Conservation (phyloP, 1,140 invertebrate species). For the Dendroctonus valens region DNA sequence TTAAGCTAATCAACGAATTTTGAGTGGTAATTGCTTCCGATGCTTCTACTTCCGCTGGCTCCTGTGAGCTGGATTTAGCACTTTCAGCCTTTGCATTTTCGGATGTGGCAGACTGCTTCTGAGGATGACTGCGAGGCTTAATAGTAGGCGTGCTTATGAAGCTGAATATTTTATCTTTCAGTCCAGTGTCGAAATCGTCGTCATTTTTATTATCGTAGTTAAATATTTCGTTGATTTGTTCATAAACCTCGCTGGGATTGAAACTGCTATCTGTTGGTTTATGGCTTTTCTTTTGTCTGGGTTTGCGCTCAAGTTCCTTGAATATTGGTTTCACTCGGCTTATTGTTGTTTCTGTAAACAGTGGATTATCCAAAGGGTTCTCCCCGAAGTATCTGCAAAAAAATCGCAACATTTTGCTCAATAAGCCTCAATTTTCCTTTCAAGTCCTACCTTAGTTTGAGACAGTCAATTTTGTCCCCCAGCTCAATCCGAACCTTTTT, state of each 20-base stretch:
- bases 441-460: slow-evolving; percentile 54
- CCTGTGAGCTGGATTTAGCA: neutral
- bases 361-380: slow-evolving; percentile 71
- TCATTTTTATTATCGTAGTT: neutral
- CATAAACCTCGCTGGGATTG: neutral
- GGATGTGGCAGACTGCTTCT: neutral
- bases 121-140: too few species aligned
- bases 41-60: neutral
- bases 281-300: neutral
- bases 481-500: slow-evolving; percentile 50
- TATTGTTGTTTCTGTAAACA: slow-evolving; percentile 62
- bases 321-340: slow-evolving; percentile 39
- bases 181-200: too few species aligned
- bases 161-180: too few species aligned
- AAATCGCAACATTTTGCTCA: too few species aligned
- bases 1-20: slow-evolving; percentile 14
- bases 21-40: neutral
- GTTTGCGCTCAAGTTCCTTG: slow-evolving; percentile 17
- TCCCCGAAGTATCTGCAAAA: slow-evolving; percentile 63
- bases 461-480: slow-evolving; percentile 72
- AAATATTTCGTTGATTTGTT: slow-evolving; percentile 9
- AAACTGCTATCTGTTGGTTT: too few species aligned
- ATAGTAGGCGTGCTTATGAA: too few species aligned
- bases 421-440: too few species aligned
- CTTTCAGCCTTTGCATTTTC: slow-evolving; percentile 24